These are phyloP conservation scores for Nudaria mundana DNA, from an alignment of 2,888 invertebrate genomes.

Conservation along the genomic window DNA sequence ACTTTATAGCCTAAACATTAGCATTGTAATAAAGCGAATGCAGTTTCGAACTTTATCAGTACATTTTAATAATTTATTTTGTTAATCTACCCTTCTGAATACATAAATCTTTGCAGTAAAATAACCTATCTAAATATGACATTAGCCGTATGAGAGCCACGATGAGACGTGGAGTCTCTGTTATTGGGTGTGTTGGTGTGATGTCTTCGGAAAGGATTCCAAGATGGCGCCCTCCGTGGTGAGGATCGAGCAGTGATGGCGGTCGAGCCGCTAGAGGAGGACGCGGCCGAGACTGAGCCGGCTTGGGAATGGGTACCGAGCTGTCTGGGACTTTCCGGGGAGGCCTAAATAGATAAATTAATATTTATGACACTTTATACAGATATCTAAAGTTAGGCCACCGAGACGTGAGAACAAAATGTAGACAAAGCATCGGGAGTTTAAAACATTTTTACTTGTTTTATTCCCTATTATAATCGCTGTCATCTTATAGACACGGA, in stretches of 20 bases:
- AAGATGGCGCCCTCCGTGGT: conserved; percentile 78
- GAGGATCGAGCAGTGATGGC: conserved; percentile 60
- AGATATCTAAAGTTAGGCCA: too few relatives aligned
- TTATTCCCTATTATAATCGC: too few relatives aligned
- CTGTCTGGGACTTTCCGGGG: conserved; percentile 55
- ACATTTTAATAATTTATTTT: too few relatives aligned
- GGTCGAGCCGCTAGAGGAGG: conserved; percentile 65
- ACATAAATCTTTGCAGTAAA: too few relatives aligned
- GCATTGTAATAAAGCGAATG: too few relatives aligned
- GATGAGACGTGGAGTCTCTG: conserved; percentile 74
- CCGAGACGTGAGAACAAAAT: too few relatives aligned
- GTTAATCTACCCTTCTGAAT: too few relatives aligned
- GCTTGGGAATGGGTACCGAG: conserved; percentile 65
- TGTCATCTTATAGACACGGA: too few relatives aligned
- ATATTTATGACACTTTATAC: background rate
- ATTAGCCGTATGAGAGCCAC: conserved; percentile 74
- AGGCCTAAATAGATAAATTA: conserved; percentile 31
- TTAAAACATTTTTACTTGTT: too few relatives aligned
- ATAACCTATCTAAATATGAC: conserved; percentile 83
- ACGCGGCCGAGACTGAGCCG: conserved; percentile 74
- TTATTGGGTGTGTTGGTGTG: conserved; percentile 56
- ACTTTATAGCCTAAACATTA: too few relatives aligned
- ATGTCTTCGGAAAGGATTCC: conserved; percentile 87
- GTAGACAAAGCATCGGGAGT: too few relatives aligned
- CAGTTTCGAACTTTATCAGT: too few relatives aligned